Percentiles rank a stretch among this genome's conserved stretches.
Conservation (phyloP, 2,888 invertebrate genomes). For the Strigamia maritima region DNA sequence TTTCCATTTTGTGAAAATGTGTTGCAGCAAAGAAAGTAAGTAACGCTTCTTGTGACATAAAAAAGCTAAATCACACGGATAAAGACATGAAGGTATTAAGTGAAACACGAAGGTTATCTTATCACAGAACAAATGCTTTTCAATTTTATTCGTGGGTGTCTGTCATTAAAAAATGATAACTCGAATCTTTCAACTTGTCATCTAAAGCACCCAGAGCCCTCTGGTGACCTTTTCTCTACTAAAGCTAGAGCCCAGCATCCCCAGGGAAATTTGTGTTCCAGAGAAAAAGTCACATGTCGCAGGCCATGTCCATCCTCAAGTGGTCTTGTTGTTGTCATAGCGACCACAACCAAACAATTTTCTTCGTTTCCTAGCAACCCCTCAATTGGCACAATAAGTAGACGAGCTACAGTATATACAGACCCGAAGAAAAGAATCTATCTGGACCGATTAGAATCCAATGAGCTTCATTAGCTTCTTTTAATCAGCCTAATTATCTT, state of each 20-base stretch:
- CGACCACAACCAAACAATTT: neutral
- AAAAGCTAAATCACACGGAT: no score
- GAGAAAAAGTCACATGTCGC: conserved; percentile 20
- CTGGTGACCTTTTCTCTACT: neutral
- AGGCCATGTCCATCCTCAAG: conserved; percentile 32
- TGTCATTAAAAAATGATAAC: conserved; percentile 20
- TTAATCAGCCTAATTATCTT: conserved; percentile 31
- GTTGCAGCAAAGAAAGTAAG: no score
- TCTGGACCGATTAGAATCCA: conserved; percentile 34
- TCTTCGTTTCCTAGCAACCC: conserved; percentile 23
- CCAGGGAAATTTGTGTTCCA: conserved; percentile 24
- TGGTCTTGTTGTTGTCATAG: conserved; percentile 13
- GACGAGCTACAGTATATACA: neutral
- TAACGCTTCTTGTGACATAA: no score
- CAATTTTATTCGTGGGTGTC: neutral
- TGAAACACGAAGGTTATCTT: neutral
- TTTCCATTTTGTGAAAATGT: no score
- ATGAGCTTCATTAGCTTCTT: conserved; percentile 34
- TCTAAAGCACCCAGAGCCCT: conserved; percentile 11
- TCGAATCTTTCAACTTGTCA: neutral
- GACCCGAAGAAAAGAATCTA: neutral
- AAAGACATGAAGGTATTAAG: neutral
- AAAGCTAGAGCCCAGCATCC: neutral
- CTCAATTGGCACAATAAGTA: conserved; percentile 30
- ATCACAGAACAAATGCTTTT: neutral